phyloP scores from a whole-genome alignment of 2,797 vertebrate genomes.

The Argya squamiceps region DNA sequence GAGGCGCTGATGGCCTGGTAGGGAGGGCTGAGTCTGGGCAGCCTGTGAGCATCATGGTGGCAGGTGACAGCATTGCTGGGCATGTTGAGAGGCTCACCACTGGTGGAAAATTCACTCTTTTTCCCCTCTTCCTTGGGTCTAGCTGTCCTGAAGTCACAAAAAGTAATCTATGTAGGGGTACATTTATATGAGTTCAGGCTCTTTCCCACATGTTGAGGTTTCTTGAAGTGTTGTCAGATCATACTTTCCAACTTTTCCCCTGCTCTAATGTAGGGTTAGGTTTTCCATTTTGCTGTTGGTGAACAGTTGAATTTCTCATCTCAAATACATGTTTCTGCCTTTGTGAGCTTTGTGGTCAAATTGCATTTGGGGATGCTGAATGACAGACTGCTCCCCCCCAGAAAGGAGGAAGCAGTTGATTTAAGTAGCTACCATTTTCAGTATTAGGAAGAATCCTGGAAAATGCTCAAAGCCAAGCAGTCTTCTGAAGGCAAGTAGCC shows the following conservation, averaged over 20 bases:
- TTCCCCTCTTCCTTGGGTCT: not conserved
- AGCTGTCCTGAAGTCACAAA: not conserved
- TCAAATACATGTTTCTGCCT: not conserved
- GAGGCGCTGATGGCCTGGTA: accelerated
- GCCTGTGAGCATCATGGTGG: accelerated
- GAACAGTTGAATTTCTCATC: not conserved
- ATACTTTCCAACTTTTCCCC: not conserved
- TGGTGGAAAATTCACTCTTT: not conserved
- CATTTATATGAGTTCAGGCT: not conserved
- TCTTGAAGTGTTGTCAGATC: not conserved
- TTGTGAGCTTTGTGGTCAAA: not conserved
- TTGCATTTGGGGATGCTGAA: not conserved
- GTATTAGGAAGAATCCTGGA: not conserved
- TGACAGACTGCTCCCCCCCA: not conserved
- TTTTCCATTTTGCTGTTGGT: not conserved
- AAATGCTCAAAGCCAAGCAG: not conserved
- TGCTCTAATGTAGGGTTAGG: accelerated
- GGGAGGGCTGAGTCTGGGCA: not conserved
- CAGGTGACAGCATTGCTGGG: accelerated
- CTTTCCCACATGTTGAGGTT: not conserved
- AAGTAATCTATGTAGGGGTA: accelerated
- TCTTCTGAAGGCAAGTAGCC: not conserved
- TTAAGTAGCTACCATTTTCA: not conserved
- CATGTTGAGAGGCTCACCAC: accelerated
- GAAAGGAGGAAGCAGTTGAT: not conserved